Conservation (phyloP, 2,888 invertebrate genomes). For the Dinocampus coccinellae region DNA sequence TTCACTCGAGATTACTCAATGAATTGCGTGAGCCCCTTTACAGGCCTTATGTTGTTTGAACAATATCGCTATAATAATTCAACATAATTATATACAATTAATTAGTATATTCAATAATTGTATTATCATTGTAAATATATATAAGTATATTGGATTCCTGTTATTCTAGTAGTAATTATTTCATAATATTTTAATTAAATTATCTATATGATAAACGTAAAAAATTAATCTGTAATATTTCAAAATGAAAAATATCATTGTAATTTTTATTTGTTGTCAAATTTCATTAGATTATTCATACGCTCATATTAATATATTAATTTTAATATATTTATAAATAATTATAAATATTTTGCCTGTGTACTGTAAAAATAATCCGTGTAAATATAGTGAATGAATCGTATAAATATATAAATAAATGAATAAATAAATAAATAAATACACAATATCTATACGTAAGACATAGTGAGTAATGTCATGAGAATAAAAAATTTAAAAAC, state of each 20-base stretch:
- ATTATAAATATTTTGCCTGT: background rate
- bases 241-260: background rate
- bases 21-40: conserved; percentile 67
- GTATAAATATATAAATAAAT: conserved; percentile 24
- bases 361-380: background rate
- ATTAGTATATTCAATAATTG: too few relatives aligned
- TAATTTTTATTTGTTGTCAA: background rate
- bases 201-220: background rate
- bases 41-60: conserved; percentile 68
- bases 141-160: background rate
- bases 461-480: conserved; percentile 49
- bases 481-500: too few relatives aligned
- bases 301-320: background rate
- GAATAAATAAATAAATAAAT: conserved; percentile 36
- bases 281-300: too few relatives aligned
- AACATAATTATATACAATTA: background rate
- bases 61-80: background rate
- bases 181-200: background rate
- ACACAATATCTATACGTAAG: conserved; percentile 48
- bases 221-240: background rate
- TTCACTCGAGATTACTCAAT: conserved; percentile 52
- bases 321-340: background rate
- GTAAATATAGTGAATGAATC: background rate
- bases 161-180: background rate
- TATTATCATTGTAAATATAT: conserved; percentile 28